Conservation (phyloP, 92 coral and sea anemone genomes). For the Paramuricea clavata region DNA sequence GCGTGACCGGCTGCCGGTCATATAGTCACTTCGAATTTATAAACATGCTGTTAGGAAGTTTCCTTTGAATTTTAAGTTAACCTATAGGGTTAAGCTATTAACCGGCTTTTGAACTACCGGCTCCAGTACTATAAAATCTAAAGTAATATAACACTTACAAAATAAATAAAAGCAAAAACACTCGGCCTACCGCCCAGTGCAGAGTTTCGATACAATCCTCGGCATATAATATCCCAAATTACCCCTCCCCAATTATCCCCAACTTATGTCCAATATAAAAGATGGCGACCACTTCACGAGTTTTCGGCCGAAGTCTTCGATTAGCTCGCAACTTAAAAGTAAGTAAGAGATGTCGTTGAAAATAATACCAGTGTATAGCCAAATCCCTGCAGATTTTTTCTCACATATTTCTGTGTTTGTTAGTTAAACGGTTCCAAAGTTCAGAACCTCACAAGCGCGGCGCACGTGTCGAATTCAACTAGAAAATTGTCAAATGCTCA, state of each 20-base stretch:
- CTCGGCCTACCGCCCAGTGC: not conserved
- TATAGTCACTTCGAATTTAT: too few relatives aligned
- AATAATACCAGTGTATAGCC: not conserved
- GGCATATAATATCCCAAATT: not conserved
- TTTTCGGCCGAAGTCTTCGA: slow-evolving; percentile 24
- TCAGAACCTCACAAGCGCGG: slow-evolving; percentile 1
- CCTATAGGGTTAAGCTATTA: too few relatives aligned
- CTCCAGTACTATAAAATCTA: too few relatives aligned
- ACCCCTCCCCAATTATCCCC: slow-evolving; percentile 25
- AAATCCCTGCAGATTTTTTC: not conserved
- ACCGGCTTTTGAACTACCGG: too few relatives aligned
- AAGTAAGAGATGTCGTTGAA: not conserved
- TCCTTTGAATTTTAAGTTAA: too few relatives aligned
- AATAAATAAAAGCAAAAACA: not conserved
- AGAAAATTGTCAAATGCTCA: slow-evolving; percentile 14
- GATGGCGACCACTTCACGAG: slow-evolving; percentile 50
- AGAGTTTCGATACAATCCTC: too few relatives aligned
- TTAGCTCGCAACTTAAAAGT: slow-evolving; percentile 43
- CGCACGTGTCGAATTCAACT: slow-evolving; percentile 1
- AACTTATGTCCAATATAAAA: not conserved
- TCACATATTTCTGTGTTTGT: not conserved
- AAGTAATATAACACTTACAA: not conserved
- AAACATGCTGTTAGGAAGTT: too few relatives aligned
- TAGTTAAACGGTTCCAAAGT: slow-evolving; percentile 16
- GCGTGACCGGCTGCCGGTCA: too few relatives aligned